Evolutionary conservation across 2,888 invertebrate genomes (phyloP).

Genomic region (Stenolophus ochropezus): DNA sequence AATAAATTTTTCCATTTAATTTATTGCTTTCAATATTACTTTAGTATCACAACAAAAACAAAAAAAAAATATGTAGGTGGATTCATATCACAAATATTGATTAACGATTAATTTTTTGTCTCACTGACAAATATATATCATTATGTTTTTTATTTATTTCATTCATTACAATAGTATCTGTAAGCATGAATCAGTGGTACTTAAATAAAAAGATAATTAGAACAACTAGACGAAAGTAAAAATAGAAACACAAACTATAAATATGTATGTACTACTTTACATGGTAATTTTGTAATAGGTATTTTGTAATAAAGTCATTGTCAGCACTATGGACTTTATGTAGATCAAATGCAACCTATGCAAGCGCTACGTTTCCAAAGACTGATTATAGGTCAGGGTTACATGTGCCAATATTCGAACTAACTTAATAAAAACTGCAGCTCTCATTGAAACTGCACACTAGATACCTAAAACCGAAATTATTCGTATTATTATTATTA

Average conservation of each 20-base stretch:
- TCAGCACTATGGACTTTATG: conserved; percentile 20
- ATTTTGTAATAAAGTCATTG: neutral
- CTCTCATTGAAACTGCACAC: neutral
- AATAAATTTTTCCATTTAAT: too few species aligned
- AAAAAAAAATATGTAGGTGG: too few species aligned
- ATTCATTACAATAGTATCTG: too few species aligned
- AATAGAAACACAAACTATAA: neutral
- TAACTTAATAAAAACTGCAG: conserved; percentile 22
- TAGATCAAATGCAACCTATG: conserved; percentile 2
- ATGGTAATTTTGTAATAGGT: neutral
- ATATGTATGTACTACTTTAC: neutral
- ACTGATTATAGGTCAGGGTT: conserved; percentile 49
- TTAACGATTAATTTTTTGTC: too few species aligned
- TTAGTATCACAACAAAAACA: too few species aligned
- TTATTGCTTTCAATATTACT: too few species aligned
- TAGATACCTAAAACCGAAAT: neutral
- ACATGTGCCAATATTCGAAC: conserved; percentile 22
- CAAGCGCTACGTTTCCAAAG: conserved; percentile 34
- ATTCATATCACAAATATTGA: too few species aligned
- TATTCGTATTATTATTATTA: neutral
- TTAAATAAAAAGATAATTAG: too few species aligned
- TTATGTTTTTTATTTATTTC: too few species aligned
- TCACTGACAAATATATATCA: too few species aligned
- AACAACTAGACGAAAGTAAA: neutral
- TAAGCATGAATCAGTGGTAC: too few species aligned